Base-by-base conservation (phyloP, 2,888 invertebrate genomes). In the Phania funesta region DNA sequence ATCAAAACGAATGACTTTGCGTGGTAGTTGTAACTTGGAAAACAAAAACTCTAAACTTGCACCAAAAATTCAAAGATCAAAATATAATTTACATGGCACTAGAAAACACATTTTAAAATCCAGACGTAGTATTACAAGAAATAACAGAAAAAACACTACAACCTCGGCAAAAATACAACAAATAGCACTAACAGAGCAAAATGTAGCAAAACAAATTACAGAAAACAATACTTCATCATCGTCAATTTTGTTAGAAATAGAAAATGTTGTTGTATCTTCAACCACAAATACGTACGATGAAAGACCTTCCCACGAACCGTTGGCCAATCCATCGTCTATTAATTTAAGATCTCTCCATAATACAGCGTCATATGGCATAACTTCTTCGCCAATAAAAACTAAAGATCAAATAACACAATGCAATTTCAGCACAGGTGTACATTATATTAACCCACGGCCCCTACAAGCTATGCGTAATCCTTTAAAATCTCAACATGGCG, bases 391-490 rank as follows among this genome's bases (percentile, higher is more conserved):
- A 13, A 38, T 79, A 9, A 13, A 65, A 78, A 85, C 84, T 64
- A 84, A 86, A 83, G 84, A 86, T 44, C 77, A 44, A 18, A 58
- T 70, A 50, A 85, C 85, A 13, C 84, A 86, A 76, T 71, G 77
- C 7, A 65, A 9, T 29, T 0, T 0, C 13, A 71, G 35, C 2
- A 26, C 46, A 35, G 80, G 84, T 7, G 65, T 90, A 13, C 35
- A 84, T n/a, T 85, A 86, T 22, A 84, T 90, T 8, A 86, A 85
- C 24, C 54, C 80, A 7, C 84, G 85, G 0, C 46, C 77, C 56
- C 84, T 11, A 58, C 85, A 83, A 20, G 48, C 80, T 46, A 84
- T 88, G 58, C 84, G 80, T 2, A 91, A 91, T 87, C 91, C 91
- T 18, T 85, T 91, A 38, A 86, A 88, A 48, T 56, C 84, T 7